A percentile compares a stretch with the other conserved stretches of the same genome.
Conservation (phyloP, 2,888 invertebrate species). For the Gortyna flavago region DNA sequence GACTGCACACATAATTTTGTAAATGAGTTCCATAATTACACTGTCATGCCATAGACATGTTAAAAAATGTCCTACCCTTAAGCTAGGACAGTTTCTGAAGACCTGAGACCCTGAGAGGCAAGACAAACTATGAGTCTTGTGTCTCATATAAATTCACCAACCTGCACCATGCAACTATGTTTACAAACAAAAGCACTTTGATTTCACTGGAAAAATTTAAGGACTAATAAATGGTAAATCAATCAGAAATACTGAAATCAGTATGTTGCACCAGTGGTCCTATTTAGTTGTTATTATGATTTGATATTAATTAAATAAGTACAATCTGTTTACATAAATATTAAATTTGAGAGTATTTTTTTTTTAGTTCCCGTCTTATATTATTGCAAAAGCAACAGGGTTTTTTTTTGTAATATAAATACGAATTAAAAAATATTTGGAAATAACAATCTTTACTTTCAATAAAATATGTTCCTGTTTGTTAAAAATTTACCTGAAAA, state of each 20-base stretch:
- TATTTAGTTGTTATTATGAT: not conserved
- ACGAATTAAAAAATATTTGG: too few relatives aligned
- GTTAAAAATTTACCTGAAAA: not conserved
- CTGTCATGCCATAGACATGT: not conserved
- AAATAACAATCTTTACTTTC: not conserved
- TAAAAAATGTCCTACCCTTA: not conserved
- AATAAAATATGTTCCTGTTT: not conserved
- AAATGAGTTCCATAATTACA: conserved; percentile 5
- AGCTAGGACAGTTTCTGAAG: not conserved
- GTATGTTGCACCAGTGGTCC: not conserved
- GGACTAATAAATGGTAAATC: not conserved
- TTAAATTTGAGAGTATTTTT: too few relatives aligned
- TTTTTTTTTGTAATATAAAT: too few relatives aligned
- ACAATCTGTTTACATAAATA: too few relatives aligned
- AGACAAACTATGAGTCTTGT: not conserved
- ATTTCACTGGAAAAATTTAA: not conserved
- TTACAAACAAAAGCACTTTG: conserved; percentile 3
- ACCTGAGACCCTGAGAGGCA: too few relatives aligned
- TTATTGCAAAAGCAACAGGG: too few relatives aligned
- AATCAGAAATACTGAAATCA: not conserved
- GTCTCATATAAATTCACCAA: not conserved
- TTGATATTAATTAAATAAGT: not conserved
- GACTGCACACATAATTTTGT: conserved; percentile 7
- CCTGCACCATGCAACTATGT: not conserved
- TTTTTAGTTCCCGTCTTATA: too few relatives aligned